Percentiles rank a stretch among this genome's conserved stretches.
Conservation (phyloP, 2,888 invertebrate species). For the Tipula lateralis region DNA sequence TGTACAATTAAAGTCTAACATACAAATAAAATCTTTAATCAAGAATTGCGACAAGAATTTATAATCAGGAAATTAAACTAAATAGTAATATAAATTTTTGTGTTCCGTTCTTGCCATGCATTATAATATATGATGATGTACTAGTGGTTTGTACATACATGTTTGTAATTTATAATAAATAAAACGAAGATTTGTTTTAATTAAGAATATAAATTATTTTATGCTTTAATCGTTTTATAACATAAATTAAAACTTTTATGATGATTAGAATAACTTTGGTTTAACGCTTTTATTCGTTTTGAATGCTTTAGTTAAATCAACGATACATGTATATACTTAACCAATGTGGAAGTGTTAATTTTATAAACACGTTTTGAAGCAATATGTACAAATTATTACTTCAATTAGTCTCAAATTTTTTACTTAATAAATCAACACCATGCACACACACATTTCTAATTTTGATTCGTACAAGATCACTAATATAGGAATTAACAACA, state of each 20-base stretch:
- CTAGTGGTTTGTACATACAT: not conserved
- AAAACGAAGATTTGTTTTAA: not conserved
- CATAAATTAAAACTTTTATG: not conserved
- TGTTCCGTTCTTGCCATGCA: not conserved
- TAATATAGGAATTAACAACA: too few relatives aligned
- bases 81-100: not conserved
- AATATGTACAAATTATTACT: too few relatives aligned
- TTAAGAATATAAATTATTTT: not conserved
- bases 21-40: not conserved
- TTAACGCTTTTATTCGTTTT: not conserved
- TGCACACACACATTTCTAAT: too few relatives aligned
- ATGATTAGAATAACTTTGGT: not conserved
- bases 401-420: too few relatives aligned
- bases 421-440: too few relatives aligned
- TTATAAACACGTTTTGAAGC: too few relatives aligned
- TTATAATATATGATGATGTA: not conserved
- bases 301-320: too few relatives aligned
- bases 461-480: too few relatives aligned
- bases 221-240: not conserved
- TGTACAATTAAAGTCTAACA: not conserved
- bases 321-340: too few relatives aligned
- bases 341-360: too few relatives aligned
- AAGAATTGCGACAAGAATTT: not conserved
- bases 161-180: not conserved
- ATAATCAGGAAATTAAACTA: not conserved